Conservation (phyloP, 2,797 vertebrate species). For the Meriones psammophilus region DNA sequence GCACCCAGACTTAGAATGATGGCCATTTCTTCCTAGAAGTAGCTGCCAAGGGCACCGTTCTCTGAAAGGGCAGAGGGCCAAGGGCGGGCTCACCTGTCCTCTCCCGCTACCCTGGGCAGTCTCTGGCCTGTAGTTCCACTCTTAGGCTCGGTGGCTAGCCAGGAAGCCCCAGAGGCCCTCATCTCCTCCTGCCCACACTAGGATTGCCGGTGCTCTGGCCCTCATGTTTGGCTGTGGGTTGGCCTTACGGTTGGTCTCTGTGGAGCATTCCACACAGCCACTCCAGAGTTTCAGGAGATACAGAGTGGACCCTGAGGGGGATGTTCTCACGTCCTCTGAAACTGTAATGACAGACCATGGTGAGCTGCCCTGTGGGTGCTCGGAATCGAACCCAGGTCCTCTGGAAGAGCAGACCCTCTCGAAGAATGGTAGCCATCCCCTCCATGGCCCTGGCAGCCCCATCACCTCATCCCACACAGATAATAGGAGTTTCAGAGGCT, state of each 20-base stretch:
- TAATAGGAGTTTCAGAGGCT: not conserved
- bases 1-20: not conserved
- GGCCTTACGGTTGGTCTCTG: not conserved
- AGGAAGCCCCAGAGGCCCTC: not conserved
- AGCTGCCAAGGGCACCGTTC: not conserved
- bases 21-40: not conserved
- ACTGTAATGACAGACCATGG: too few relatives aligned
- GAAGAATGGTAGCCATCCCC: not conserved
- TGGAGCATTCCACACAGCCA: not conserved
- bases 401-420: too few relatives aligned
- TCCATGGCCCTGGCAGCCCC: not conserved
- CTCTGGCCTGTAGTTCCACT: not conserved
- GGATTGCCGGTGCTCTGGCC: not conserved
- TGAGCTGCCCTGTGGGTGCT: too few relatives aligned
- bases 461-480: not conserved
- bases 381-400: too few relatives aligned
- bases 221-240: not conserved
- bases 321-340: too few relatives aligned
- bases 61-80: not conserved
- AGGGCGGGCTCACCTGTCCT: not conserved
- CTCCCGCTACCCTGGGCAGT: too few relatives aligned
- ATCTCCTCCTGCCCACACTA: too few relatives aligned
- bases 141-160: not conserved
- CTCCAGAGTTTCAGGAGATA: not conserved
- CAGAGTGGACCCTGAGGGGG: too few relatives aligned